Base-by-base conservation (phyloP, 2,888 invertebrate species). In the Epiblema foenella region DNA sequence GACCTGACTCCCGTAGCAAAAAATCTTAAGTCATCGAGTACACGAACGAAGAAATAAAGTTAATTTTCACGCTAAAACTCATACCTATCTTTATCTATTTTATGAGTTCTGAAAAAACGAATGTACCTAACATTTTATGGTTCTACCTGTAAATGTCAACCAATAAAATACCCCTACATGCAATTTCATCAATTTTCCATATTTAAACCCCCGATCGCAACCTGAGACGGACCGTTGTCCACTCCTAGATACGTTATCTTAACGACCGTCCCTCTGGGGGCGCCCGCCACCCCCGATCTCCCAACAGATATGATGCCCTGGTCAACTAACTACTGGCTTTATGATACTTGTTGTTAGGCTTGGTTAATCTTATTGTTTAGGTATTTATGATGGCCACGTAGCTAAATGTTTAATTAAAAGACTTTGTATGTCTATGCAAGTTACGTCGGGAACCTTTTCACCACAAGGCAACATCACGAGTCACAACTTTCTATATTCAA, bases 221-320 rank as follows among this genome's bases (percentile, higher is more conserved):
- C 89, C 89, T 85, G 87, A 87, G 83, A 83, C 77, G 78, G 73
- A 76, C 72, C 83, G 76, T 77, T 83, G 90, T 89, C 90, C 90
- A 88, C 85, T 82, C 80, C 77, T 81, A 87, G 90, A 90, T 89
- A 88, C 84, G 86, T 91, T 93, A 93, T 92, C 92, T 92, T 88
- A 91, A 92, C 91, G 87, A 85, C 85, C 85, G 81, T 83, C 82
- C 77, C 76, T 76, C 76, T 58, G 64, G 64, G 51, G 39, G 24
- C 18, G 11, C 69, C 77, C 18, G 33, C 24, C 46, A 5, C 37
- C 70, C 77, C 79, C 82, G 89, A 87, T 84, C 83, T 75, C 80
- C 78, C 77, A 72, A 74, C 75, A 81, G 91, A 90, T 90, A 90
- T 86, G 87, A 83, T 86, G 87, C 82, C 89, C 90, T 86, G 90